Evolutionary conservation across 1,140 invertebrate genomes (phyloP).

Genomic region (Arctopsyche grandis): DNA sequence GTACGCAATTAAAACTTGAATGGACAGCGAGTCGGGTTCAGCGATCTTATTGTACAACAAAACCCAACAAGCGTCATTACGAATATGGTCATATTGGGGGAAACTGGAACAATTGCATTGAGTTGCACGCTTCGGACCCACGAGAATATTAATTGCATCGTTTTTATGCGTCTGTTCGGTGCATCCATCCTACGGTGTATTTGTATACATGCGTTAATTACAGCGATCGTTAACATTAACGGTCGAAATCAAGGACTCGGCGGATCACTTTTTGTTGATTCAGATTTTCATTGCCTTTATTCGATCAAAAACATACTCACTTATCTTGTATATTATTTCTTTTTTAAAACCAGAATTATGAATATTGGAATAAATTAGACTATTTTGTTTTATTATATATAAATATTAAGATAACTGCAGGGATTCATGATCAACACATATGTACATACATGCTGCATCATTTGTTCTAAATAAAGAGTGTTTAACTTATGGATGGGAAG

Average conservation of each 20-base stretch:
- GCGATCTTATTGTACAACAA: not conserved
- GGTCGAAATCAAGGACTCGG: not conserved
- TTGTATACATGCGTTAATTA: not conserved
- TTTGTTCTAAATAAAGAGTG: too few species aligned
- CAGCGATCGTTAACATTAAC: not conserved
- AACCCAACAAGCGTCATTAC: not conserved
- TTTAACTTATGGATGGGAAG: too few species aligned
- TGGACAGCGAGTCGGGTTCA: not conserved
- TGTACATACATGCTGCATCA: too few species aligned
- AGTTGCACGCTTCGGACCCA: not conserved
- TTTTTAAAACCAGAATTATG: too few species aligned
- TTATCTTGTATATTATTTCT: too few species aligned
- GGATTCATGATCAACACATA: too few species aligned
- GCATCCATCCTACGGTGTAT: not conserved
- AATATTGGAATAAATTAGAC: too few species aligned
- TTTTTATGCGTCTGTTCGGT: not conserved
- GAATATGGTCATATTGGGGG: conserved; percentile 24
- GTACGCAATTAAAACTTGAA: not conserved
- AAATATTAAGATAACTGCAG: too few species aligned
- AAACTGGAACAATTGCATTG: not conserved
- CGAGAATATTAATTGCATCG: conserved; percentile 16
- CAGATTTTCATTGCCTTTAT: too few species aligned
- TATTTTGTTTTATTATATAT: too few species aligned
- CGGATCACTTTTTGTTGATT: too few species aligned
- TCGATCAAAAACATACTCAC: too few species aligned